Base-by-base conservation (phyloP, 2,888 invertebrate species). In the Therioaphis trifolii region DNA sequence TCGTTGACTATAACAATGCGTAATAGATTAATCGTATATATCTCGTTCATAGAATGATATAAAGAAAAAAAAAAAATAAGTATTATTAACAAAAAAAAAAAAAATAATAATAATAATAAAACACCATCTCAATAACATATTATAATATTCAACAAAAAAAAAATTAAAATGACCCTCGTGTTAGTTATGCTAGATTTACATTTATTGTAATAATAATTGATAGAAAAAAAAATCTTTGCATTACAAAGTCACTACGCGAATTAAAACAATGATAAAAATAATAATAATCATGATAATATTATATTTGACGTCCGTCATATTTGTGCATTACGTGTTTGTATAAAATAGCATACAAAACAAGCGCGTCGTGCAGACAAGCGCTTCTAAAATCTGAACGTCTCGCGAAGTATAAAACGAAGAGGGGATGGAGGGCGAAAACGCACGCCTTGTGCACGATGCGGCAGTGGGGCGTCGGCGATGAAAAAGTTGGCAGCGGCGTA, bases 121-220 rank as follows among this genome's bases (percentile, higher is more conserved):
- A n/a, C n/a, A n/a, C n/a, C n/a, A n/a, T n/a, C n/a, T n/a, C n/a
- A n/a, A n/a, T n/a, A n/a, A n/a, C n/a, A n/a, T n/a, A n/a, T n/a
- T n/a, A n/a, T n/a, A n/a, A n/a, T n/a, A n/a, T n/a, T n/a, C n/a
- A n/a, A n/a, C n/a, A n/a, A n/a, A n/a, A n/a, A n/a, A n/a, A n/a
- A n/a, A n/a, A n/a, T n/a, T n/a, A n/a, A n/a, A n/a, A n/a, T 52
- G 52, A 68, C 66, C 46, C 68, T 52, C 24, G 40, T 78, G 78
- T 68, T 77, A 78, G 78, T 78, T n/a, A 61, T 61, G 27, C 7
- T 2, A 27, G 3, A 58, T 9, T 21, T 58, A 21, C 27, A 9
- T 29, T 55, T 40, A 74, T 55, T 11, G 4, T 35, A 35, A 55
- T 55, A 40, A 55, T 55, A 35, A 46, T 18, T 27, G 24, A 46